Evolutionary conservation across 2,797 vertebrate species (phyloP).

Genomic region (Acropternis orthonyx): DNA sequence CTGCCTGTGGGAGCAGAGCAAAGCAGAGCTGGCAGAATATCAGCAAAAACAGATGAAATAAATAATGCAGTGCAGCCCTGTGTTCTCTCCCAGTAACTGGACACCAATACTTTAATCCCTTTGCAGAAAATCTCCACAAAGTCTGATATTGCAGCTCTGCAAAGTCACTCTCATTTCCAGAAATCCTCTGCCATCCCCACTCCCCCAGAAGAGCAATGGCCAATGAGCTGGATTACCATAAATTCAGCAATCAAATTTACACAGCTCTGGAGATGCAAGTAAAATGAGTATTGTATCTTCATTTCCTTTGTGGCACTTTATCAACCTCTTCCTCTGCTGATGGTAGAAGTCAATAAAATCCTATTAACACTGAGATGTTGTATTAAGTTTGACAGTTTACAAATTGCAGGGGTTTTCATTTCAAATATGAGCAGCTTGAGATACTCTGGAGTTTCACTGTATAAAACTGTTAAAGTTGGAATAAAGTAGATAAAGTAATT

Average conservation of each 20-base stretch:
- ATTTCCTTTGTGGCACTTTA: constrained; percentile 49
- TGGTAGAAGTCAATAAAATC: constrained; percentile 60
- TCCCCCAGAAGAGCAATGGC: background rate
- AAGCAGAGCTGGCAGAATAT: background rate
- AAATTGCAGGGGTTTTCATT: constrained; percentile 59
- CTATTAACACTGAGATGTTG: constrained; percentile 60
- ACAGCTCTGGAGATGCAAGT: constrained; percentile 29
- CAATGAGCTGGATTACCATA: constrained; percentile 31
- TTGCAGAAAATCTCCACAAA: background rate
- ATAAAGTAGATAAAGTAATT: constrained; percentile 7
- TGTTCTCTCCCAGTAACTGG: background rate
- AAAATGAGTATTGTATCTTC: constrained; percentile 44
- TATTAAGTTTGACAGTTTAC: constrained; percentile 65
- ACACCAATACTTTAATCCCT: background rate
- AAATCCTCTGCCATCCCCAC: background rate
- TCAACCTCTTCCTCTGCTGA: constrained; percentile 55
- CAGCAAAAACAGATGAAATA: background rate
- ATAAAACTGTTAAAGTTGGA: constrained; percentile 19
- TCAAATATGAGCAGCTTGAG: constrained; percentile 32
- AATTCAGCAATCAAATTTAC: constrained; percentile 34
- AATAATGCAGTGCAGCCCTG: background rate
- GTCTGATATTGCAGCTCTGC: background rate
- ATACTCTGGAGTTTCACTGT: background rate
- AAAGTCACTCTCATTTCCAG: background rate
- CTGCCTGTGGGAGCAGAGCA: background rate